A percentile compares a stretch with the other conserved stretches of the same genome.
phyloP scores from a whole-genome alignment of 1,140 invertebrate genomes.

The Drosophila willistoni region DNA sequence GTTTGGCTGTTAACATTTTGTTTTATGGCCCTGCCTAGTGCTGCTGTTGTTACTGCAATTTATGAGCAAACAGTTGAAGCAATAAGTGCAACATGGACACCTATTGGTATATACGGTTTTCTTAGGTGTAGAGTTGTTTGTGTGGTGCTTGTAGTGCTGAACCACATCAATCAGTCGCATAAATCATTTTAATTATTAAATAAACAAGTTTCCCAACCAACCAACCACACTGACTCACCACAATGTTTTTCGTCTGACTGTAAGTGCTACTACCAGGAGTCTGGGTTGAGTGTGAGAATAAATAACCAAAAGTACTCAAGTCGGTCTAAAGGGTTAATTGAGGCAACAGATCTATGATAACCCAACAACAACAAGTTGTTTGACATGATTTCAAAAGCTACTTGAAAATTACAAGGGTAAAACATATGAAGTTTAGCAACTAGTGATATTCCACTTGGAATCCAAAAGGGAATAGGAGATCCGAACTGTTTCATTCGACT shows the following conservation, averaged over 20 bases:
- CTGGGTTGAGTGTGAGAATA: constrained; percentile 23
- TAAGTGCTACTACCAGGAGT: constrained; percentile 9
- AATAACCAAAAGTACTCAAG: constrained; percentile 8
- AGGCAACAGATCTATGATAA: constrained; percentile 27
- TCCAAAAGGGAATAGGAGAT: too few species aligned
- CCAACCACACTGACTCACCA: constrained; percentile 21
- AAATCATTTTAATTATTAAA: constrained; percentile 76
- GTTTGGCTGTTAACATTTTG: constrained; percentile 65
- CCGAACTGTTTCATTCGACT: too few species aligned
- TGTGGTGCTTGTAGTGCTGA: constrained; percentile 9
- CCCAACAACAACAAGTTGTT: neutral
- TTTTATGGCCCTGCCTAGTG: constrained; percentile 27
- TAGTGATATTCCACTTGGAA: too few species aligned
- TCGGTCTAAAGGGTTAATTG: constrained; percentile 54
- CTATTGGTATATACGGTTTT: constrained; percentile 20
- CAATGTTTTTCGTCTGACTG: neutral
- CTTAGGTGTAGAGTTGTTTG: constrained; percentile 21
- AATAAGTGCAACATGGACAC: constrained; percentile 51
- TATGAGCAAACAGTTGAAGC: constrained; percentile 20
- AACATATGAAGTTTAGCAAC: too few species aligned
- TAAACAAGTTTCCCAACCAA: constrained; percentile 54
- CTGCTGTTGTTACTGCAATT: constrained; percentile 33
- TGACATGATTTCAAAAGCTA: neutral
- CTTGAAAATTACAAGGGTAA: neutral
- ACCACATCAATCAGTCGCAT: constrained; percentile 67